Base-by-base conservation (phyloP, 2,888 invertebrate species). In the Drosophila falleni region DNA sequence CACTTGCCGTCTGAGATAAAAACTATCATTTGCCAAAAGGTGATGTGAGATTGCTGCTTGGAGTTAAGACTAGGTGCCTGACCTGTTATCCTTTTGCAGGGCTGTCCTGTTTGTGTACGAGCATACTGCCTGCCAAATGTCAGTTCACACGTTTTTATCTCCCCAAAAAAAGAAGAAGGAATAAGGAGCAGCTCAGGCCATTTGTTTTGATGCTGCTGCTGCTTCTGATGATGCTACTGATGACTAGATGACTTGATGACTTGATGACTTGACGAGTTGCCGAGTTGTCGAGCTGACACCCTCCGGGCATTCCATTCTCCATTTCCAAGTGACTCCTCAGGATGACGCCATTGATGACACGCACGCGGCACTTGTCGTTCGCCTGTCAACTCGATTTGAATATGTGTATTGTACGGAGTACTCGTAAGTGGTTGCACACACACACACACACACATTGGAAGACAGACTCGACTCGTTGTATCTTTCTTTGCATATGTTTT, bases 1-100 rank as follows among this genome's bases (percentile, higher is more conserved):
- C 84, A 81, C 87, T 87, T 80, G 78, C 73, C 72, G 71, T 23
- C 42, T 29, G 66, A 73, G 89, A 89, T 88, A 86, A 87, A 87
- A 87, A 87, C 90, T 87, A 90, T 87, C 90, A 87, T 87, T 87
- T 87, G 86, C 90, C 89, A 89, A 87, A 65, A 78, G 81, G 73
- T 89, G 88, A 85, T 71, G 82, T 66, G 54, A 83, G 74, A 69
- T 78, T 60, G 69, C 58, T 54, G 62, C 69, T 53, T 16, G 26
- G 55, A 55, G 80, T 49, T 66, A 56, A 75, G 62, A 70, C 67
- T 66, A 74, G 69, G 69, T 69, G 61, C 19, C 35, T 63, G 64
- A 60, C 59, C 59, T 35, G 26, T 31, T 50, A 50, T 16, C 31
- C 13, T 13, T 10, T 33, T 19, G 19, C 19, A 19, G 19, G 1